phyloP scores from a whole-genome alignment of 2,888 invertebrate genomes.

The Hemithea aestivaria region DNA sequence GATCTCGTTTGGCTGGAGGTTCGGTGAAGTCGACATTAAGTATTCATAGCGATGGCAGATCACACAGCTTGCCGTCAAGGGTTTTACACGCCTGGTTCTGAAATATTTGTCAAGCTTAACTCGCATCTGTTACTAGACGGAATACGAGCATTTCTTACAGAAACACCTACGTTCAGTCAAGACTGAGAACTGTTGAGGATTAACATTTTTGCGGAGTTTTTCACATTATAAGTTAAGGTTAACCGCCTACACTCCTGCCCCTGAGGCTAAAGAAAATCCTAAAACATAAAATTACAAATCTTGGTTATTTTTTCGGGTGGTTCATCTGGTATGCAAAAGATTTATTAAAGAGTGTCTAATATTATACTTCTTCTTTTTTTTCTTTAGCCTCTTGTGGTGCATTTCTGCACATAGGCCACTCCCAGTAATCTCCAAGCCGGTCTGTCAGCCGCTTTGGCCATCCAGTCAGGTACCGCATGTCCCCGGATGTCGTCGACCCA shows the following conservation, averaged over 20 bases:
- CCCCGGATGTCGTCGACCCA: too few species aligned
- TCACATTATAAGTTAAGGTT: neutral
- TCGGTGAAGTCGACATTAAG: conserved; percentile 30
- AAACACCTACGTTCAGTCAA: conserved; percentile 1
- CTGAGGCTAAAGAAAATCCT: too few species aligned
- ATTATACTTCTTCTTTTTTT: too few species aligned
- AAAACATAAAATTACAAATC: too few species aligned
- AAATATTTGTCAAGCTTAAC: conserved; percentile 30
- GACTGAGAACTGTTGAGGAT: neutral
- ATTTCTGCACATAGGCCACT: too few species aligned
- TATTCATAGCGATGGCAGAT: conserved; percentile 35
- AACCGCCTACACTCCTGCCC: neutral
- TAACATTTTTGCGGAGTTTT: neutral
- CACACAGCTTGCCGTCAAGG: conserved; percentile 22
- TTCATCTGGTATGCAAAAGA: too few species aligned
- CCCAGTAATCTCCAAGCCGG: too few species aligned
- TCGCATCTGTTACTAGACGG: conserved; percentile 8
- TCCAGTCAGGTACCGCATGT: too few species aligned
- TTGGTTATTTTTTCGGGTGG: too few species aligned
- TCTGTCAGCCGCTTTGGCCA: too few species aligned
- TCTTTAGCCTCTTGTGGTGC: too few species aligned
- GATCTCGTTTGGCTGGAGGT: conserved; percentile 20
- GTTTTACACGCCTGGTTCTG: conserved; percentile 26
- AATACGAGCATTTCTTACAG: neutral
- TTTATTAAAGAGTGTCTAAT: too few species aligned